Percentiles rank a stretch among this genome's conserved stretches.
These are phyloP conservation scores for Stegastes partitus DNA, from an alignment of 2,113 vertebrate species.

Conservation along the genomic window DNA sequence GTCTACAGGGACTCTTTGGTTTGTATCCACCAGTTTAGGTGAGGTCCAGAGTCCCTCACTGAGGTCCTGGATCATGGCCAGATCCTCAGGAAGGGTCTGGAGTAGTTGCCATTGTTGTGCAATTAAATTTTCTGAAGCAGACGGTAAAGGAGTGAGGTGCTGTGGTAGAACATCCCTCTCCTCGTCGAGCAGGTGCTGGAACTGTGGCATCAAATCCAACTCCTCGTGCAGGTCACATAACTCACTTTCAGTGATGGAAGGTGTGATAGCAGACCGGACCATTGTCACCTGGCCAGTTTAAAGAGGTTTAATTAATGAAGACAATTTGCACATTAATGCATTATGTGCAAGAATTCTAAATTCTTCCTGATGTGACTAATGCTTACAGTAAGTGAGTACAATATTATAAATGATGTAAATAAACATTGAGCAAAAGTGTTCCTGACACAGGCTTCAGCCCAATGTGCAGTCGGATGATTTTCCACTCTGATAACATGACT, in stretches of 20 bases:
- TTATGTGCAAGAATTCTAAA: not conserved
- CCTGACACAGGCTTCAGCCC: not conserved
- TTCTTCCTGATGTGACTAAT: not conserved
- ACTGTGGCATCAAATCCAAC: constrained; percentile 16
- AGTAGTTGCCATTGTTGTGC: constrained; percentile 1
- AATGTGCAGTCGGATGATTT: constrained; percentile 7
- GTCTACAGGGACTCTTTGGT: not conserved
- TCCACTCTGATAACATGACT: constrained; percentile 26
- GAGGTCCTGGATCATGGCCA: not conserved
- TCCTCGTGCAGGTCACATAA: not conserved
- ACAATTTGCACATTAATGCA: not conserved
- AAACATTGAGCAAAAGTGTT: not conserved
- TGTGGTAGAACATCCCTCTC: constrained; percentile 6
- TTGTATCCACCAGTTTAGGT: not conserved
- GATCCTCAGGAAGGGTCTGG: not conserved
- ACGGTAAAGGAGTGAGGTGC: not conserved
- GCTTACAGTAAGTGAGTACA: not conserved
- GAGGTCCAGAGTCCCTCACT: constrained; percentile 14
- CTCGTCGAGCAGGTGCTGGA: constrained; percentile 32
- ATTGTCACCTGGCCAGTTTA: constrained; percentile 53
- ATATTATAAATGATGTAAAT: not conserved
- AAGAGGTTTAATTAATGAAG: constrained; percentile 9
- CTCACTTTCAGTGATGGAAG: constrained; percentile 25
- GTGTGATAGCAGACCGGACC: not conserved
- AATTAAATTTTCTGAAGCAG: constrained; percentile 20